Conservation (phyloP, 2,797 vertebrate species). For the Rhinatrema bivittatum region DNA sequence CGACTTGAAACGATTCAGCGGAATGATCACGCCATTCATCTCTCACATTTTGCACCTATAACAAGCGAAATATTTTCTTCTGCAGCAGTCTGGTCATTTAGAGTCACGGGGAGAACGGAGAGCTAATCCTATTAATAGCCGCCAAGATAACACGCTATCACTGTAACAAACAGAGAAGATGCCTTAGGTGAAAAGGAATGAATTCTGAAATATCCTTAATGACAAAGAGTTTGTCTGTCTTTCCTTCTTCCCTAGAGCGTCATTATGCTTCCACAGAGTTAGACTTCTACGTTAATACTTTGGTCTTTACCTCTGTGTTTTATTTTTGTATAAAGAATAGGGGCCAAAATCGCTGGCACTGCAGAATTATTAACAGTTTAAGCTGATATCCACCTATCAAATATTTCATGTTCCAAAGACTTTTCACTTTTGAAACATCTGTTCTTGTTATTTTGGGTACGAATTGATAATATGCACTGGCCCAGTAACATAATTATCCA, state of each 20-base stretch:
- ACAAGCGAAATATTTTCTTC: neutral
- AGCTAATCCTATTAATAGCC: slow-evolving; percentile 3
- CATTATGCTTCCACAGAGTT: slow-evolving; percentile 21
- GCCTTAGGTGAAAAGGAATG: slow-evolving; percentile 18
- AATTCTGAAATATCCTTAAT: slow-evolving; percentile 18
- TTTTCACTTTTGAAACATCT: too few relatives aligned
- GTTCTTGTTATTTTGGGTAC: too few relatives aligned
- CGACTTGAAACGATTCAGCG: slow-evolving; percentile 2
- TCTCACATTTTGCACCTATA: slow-evolving; percentile 12
- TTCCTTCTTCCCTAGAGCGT: slow-evolving; percentile 18
- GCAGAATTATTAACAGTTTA: too few relatives aligned
- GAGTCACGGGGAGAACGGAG: slow-evolving; percentile 16
- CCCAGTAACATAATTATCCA: too few relatives aligned
- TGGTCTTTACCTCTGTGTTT: too few relatives aligned
- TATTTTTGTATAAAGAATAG: too few relatives aligned
- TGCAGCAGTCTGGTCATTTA: slow-evolving; percentile 8
- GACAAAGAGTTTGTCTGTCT: slow-evolving; percentile 12
- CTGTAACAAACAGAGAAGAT: slow-evolving; percentile 12
- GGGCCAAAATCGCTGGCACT: too few relatives aligned
- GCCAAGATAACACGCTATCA: slow-evolving; percentile 6
- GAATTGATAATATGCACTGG: too few relatives aligned
- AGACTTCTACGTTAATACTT: too few relatives aligned
- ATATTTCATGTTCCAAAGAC: too few relatives aligned
- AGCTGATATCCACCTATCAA: too few relatives aligned
- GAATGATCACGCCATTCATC: slow-evolving; percentile 14